These are phyloP conservation scores for Pomacea maculata DNA, from an alignment of 1,140 invertebrate species.

Conservation along the genomic window DNA sequence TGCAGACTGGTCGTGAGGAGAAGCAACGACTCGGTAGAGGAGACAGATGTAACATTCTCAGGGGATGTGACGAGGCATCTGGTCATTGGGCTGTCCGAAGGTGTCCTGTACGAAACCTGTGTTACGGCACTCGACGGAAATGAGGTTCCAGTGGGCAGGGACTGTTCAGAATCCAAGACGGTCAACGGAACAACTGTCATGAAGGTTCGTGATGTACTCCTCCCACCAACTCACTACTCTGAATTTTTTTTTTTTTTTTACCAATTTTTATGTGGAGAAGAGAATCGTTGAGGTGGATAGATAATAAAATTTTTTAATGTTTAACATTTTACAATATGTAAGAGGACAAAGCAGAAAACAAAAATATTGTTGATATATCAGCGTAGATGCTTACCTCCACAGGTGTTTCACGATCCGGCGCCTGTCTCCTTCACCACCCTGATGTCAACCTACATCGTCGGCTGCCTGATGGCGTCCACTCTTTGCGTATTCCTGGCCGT, in stretches of 20 bases:
- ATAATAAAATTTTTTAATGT: too few relatives aligned
- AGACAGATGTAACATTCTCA: conserved; percentile 16
- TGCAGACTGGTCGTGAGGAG: conserved; percentile 15
- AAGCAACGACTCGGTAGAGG: conserved; percentile 19
- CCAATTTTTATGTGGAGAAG: too few relatives aligned
- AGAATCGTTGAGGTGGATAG: too few relatives aligned
- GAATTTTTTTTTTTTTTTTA: too few relatives aligned
- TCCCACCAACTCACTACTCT: too few relatives aligned
- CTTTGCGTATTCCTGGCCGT: conserved; percentile 22
- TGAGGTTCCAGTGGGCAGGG: conserved; percentile 23
- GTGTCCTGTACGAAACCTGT: conserved; percentile 17
- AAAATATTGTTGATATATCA: too few relatives aligned
- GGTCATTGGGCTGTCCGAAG: conserved; percentile 4
- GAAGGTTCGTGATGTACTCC: neutral
- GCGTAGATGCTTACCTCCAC: neutral
- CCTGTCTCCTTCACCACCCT: conserved; percentile 18
- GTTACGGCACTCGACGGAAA: conserved; percentile 18
- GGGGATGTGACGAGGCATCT: conserved; percentile 13
- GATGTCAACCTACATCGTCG: conserved; percentile 22
- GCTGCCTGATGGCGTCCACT: conserved; percentile 20
- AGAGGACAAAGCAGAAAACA: too few relatives aligned
- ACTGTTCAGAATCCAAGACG: conserved; percentile 13
- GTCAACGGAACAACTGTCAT: neutral
- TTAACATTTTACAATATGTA: too few relatives aligned
- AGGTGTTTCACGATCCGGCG: neutral